Percentiles rank a stretch among this genome's conserved stretches.
These are phyloP conservation scores for Fragum fragum DNA, from an alignment of 2,888 invertebrate genomes.

Conservation along the genomic window DNA sequence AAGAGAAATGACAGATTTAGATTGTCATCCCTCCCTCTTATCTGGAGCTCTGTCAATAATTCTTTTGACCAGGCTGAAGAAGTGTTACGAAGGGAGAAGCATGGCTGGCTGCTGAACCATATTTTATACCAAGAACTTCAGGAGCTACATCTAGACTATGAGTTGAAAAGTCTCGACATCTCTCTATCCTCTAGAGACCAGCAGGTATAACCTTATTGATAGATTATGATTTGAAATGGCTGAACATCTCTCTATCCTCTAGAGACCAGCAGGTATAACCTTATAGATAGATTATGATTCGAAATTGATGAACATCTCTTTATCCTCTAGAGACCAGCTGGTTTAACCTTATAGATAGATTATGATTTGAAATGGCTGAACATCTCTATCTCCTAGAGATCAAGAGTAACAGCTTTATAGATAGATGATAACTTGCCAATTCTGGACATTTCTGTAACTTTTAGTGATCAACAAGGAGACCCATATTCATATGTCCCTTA, in stretches of 20 bases:
- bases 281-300: conserved; percentile 75
- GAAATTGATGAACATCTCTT: conserved; percentile 70
- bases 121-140: conserved; percentile 78
- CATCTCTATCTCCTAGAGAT: conserved; percentile 71
- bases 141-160: conserved; percentile 79
- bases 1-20: too few species aligned
- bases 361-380: conserved; percentile 77
- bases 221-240: conserved; percentile 77
- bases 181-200: conserved; percentile 73
- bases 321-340: conserved; percentile 75
- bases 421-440: too few species aligned
- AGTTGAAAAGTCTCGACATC: conserved; percentile 74
- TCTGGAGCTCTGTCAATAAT: neutral
- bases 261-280: conserved; percentile 76
- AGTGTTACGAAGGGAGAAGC: conserved; percentile 76
- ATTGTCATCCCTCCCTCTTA: too few species aligned
- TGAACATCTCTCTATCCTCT: conserved; percentile 70
- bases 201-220: conserved; percentile 69
- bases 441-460: too few species aligned
- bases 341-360: conserved; percentile 69
- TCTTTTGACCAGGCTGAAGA: conserved; percentile 78
- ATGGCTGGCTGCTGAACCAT: conserved; percentile 79
- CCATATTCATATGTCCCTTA: too few species aligned
- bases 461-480: too few species aligned
- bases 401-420: conserved; percentile 69